These are phyloP conservation scores for Epinephelus malabaricus DNA, from an alignment of 2,797 vertebrate species.

Conservation along the genomic window DNA sequence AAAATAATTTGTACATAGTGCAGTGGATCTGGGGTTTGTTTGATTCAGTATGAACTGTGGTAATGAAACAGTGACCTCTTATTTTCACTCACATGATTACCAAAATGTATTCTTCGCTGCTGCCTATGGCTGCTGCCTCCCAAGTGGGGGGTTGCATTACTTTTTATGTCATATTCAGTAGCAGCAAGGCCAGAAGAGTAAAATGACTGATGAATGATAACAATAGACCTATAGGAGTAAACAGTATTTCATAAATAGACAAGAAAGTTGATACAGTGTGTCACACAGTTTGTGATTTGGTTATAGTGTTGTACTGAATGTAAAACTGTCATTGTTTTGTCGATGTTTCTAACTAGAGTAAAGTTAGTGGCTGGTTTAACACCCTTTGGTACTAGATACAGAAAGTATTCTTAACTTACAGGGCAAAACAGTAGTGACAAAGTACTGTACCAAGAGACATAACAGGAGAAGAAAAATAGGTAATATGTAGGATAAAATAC, in stretches of 20 bases:
- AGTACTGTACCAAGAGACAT: not conserved
- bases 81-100: not conserved
- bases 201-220: not conserved
- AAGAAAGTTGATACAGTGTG: no score
- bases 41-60: no score
- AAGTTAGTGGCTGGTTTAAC: not conserved
- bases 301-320: no score
- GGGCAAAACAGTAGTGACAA: not conserved
- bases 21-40: not conserved
- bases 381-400: not conserved
- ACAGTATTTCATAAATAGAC: no score
- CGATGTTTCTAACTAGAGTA: no score
- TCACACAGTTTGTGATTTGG: no score
- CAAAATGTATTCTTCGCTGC: not conserved
- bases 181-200: not conserved
- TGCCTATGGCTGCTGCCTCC: not conserved
- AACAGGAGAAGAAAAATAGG: not conserved
- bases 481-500: no score
- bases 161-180: not conserved
- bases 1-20: not conserved
- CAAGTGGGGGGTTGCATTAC: not conserved
- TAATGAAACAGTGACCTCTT: not conserved
- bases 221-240: no score
- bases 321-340: no score
- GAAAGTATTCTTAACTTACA: not conserved